A percentile compares a stretch with the other conserved stretches of the same genome.
Conservation (phyloP, 2,888 invertebrate genomes). For the Geophilus truncorum region DNA sequence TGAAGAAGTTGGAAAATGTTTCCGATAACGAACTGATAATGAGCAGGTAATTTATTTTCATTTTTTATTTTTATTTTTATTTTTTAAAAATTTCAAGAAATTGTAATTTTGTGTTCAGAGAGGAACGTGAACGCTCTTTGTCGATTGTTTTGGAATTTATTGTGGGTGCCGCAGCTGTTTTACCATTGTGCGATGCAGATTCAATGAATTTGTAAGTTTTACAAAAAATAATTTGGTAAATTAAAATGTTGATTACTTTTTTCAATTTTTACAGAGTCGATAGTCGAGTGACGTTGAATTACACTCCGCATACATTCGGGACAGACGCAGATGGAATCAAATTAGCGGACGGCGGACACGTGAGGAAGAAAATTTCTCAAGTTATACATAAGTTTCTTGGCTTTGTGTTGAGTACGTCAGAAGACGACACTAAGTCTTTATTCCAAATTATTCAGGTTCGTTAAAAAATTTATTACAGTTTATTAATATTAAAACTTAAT, state of each 20-base stretch:
- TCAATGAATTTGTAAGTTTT: conserved; percentile 55
- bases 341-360: not conserved
- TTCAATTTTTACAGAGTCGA: conserved; percentile 54
- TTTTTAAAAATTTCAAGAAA: not conserved
- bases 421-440: conserved; percentile 75
- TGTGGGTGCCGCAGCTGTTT: conserved; percentile 59
- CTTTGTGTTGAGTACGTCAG: conserved; percentile 59
- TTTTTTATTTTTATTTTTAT: not conserved
- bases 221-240: not conserved
- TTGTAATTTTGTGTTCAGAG: conserved; percentile 51
- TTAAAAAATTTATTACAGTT: not conserved
- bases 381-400: not conserved
- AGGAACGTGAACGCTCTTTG: conserved; percentile 63
- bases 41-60: conserved; percentile 44
- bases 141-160: conserved; percentile 62
- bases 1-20: conserved; percentile 58
- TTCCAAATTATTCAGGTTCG: conserved; percentile 54
- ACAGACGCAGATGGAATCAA: not conserved
- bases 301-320: not conserved
- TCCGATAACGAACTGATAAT: conserved; percentile 53
- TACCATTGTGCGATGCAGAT: conserved; percentile 66
- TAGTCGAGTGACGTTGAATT: conserved; percentile 45
- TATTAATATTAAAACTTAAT: not conserved
- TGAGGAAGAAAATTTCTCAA: not conserved
- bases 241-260: conserved; percentile 11